Evolutionary conservation across 2,797 vertebrate species (phyloP).

Genomic region (Protonibea diacanthus): DNA sequence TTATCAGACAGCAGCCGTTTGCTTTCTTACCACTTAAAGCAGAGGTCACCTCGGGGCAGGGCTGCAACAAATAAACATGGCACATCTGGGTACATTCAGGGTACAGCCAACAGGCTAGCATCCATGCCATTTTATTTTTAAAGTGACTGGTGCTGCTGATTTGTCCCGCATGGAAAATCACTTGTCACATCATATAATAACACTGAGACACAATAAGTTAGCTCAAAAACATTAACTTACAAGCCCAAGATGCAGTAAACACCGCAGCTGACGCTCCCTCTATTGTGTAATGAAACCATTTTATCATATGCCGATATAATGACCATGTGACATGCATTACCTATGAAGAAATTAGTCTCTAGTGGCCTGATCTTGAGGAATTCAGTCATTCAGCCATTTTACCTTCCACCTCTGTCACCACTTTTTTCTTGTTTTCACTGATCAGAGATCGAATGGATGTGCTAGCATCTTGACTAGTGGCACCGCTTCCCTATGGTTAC

Average conservation of each 20-base stretch:
- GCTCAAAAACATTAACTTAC: conserved; percentile 6
- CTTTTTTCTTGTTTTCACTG: not conserved
- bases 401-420: not conserved
- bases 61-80: conserved; percentile 52
- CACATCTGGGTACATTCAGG: conserved; percentile 62
- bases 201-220: conserved; percentile 11
- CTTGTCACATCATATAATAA: conserved; percentile 40
- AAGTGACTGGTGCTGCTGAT: conserved; percentile 37
- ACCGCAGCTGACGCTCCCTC: not conserved
- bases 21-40: conserved; percentile 55
- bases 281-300: conserved; percentile 19
- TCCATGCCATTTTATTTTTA: conserved; percentile 36
- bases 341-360: conserved; percentile 12
- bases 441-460: conserved; percentile 13
- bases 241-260: conserved; percentile 13
- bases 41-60: conserved; percentile 58
- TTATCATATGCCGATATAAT: conserved; percentile 20
- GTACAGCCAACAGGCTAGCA: conserved; percentile 30
- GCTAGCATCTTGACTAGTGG: conserved; percentile 12
- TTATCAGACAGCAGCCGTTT: conserved; percentile 58
- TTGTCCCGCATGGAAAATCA: conserved; percentile 37
- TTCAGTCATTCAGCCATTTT: conserved; percentile 18
- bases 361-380: not conserved
- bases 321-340: conserved; percentile 6
- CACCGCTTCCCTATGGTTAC: not conserved